Evolutionary conservation across 2,797 vertebrate genomes (phyloP), one percentile per base, ranked within the genome.

Genomic region (Ciconia nigra): DNA sequence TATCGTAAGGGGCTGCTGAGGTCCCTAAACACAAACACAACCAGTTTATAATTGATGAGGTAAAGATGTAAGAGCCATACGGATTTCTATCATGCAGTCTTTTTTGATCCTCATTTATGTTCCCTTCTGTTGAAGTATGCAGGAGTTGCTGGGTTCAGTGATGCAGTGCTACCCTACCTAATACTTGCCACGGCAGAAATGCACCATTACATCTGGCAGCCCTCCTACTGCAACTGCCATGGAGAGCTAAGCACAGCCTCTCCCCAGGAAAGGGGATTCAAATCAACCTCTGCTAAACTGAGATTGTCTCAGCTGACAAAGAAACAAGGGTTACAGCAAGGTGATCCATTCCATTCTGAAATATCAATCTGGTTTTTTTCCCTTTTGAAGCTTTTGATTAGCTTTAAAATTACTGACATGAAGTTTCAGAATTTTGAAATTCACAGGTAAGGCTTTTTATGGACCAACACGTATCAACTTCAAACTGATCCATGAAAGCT

Each of bases 31-130:
- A 1, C 80, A 91, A 93, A 92, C 80, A 84, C 22, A 5, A 55
- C 31, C 39, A 18, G 28, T 81, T 87, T 44, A 95, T 94, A 93
- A 95, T 90, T 96, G 58, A 96, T 94, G 92, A 93, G 47, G 59
- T 79, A 58, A 90, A 78, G 58, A 69, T 51, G 69, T 69, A 92
- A 51, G 33, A 95, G 58, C 62, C 89, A 94, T 80, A 89, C 88
- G 79, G 65, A 93, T 91, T 95, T 92, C 89, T 78, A 78, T 67
- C 82, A 63, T 15, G 35, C 4, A 0, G n/a, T 7, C 57, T 63
- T 77, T 77, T 71, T 55, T 51, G 74, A 93, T 54, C 41, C 65
- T 81, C 26, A 4, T 57, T 57, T 71, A 58, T 39, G 49, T 73
- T 72, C 69, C 74, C 17, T 33, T 41, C 77, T 67, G 61, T 25